Conservation (phyloP, 2,888 invertebrate genomes). For the Eupithecia subumbrata region DNA sequence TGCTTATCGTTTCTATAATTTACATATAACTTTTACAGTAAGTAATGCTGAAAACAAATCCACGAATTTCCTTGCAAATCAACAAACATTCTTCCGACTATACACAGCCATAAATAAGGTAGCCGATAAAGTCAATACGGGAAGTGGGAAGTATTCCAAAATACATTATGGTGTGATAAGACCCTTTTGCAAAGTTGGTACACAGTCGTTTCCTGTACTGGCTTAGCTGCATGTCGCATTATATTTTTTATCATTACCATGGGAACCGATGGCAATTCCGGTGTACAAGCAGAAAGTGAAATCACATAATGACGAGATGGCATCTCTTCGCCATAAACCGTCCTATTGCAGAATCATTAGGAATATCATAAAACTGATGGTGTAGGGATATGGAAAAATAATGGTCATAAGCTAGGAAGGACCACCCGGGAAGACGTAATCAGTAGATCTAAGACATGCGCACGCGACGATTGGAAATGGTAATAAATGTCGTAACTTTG, state of each 20-base stretch:
- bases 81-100: not conserved
- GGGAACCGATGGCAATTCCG: slow-evolving; percentile 56
- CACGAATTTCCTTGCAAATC: slow-evolving; percentile 16
- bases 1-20: not conserved
- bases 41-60: not conserved
- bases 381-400: slow-evolving; percentile 12
- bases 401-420: slow-evolving; percentile 20
- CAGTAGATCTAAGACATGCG: slow-evolving; percentile 7
- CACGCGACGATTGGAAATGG: slow-evolving; percentile 7
- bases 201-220: slow-evolving; percentile 36
- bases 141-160: slow-evolving; percentile 23
- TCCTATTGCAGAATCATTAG: slow-evolving; percentile 41
- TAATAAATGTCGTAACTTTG: slow-evolving; percentile 4
- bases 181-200: slow-evolving; percentile 12
- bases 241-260: slow-evolving; percentile 50
- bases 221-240: slow-evolving; percentile 27
- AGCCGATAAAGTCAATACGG: slow-evolving; percentile 26
- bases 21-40: slow-evolving; percentile 3
- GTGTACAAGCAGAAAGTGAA: slow-evolving; percentile 57
- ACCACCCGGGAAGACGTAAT: slow-evolving; percentile 23
- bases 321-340: slow-evolving; percentile 43
- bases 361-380: not conserved
- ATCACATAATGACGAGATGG: slow-evolving; percentile 52
- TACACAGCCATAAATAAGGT: slow-evolving; percentile 24
- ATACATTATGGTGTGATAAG: slow-evolving; percentile 22